These are phyloP conservation scores for Trematocara stigmaticum DNA, from an alignment of 2,113 vertebrate species.

Conservation along the genomic window DNA sequence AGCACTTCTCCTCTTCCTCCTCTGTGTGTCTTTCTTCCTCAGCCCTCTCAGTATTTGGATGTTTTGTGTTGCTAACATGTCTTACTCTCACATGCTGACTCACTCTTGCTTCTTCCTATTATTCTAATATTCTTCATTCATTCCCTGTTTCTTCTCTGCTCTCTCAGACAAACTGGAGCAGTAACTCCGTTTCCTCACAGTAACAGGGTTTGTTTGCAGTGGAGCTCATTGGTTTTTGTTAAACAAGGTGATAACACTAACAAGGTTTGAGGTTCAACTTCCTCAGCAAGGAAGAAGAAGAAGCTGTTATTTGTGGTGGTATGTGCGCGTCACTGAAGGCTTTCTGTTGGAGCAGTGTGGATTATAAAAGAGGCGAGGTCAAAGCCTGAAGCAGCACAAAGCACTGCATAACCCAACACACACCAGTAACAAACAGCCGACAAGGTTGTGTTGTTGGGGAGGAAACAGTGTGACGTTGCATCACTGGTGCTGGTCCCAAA, in stretches of 20 bases:
- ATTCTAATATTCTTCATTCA: neutral
- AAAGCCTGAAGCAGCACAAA: neutral
- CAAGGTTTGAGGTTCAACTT: neutral
- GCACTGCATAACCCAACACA: neutral
- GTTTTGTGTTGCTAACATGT: neutral
- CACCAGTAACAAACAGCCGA: neutral
- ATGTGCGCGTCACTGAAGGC: neutral
- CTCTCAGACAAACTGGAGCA: neutral
- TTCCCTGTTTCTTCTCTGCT: neutral
- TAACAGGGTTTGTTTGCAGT: neutral
- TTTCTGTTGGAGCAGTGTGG: neutral
- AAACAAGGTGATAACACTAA: neutral
- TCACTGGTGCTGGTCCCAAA: neutral
- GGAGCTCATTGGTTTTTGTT: neutral
- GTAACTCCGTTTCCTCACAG: neutral
- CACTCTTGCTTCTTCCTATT: slow-evolving; percentile 2
- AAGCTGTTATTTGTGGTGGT: neutral
- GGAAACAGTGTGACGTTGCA: neutral
- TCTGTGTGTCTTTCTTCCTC: neutral
- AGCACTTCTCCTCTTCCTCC: neutral
- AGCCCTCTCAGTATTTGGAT: neutral
- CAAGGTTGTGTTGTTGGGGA: neutral
- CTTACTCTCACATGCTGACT: neutral
- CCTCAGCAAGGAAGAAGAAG: neutral
- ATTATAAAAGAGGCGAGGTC: neutral